phyloP scores from a whole-genome alignment of 2,888 invertebrate species.

The Philereme vetulata region DNA sequence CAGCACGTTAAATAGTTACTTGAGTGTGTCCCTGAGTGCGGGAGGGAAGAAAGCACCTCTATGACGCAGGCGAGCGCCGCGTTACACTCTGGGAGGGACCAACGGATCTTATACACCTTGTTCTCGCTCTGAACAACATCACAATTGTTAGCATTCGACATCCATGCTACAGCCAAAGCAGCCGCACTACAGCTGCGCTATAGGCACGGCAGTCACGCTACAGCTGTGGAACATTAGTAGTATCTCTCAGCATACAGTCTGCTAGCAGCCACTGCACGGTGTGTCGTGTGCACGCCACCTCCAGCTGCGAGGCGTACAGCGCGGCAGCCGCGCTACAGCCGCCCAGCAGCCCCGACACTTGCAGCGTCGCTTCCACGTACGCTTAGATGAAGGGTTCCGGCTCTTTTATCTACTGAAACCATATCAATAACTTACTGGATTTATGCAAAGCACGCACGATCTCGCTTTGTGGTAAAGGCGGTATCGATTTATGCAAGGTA shows the following conservation, averaged over 20 bases:
- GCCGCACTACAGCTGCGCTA: too few species aligned
- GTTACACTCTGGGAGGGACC: slow-evolving; percentile 86
- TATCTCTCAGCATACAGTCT: slow-evolving; percentile 87
- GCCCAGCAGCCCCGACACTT: slow-evolving; percentile 72
- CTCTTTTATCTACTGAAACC: slow-evolving; percentile 60
- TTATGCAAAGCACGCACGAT: too few species aligned
- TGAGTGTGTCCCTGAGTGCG: slow-evolving; percentile 62
- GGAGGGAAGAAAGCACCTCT: slow-evolving; percentile 55
- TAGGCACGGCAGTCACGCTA: neutral
- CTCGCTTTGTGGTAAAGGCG: too few species aligned
- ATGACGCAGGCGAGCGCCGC: slow-evolving; percentile 69
- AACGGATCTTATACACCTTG: slow-evolving; percentile 84
- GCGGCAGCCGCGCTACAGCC: slow-evolving; percentile 49
- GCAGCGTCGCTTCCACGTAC: slow-evolving; percentile 80
- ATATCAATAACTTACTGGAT: too few species aligned
- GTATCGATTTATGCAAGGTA: too few species aligned
- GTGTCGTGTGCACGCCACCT: slow-evolving; percentile 46
- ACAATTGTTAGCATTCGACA: too few species aligned
- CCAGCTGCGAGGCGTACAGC: slow-evolving; percentile 77
- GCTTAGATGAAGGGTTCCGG: slow-evolving; percentile 60
- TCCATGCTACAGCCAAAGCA: too few species aligned
- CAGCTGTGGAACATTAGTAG: neutral
- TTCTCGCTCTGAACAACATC: slow-evolving; percentile 85
- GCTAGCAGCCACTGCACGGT: slow-evolving; percentile 79
- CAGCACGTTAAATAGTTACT: too few species aligned